A percentile compares a stretch with the other conserved stretches of the same genome.
phyloP scores from a whole-genome alignment of 2,888 invertebrate species.

The Chalcis sispes region DNA sequence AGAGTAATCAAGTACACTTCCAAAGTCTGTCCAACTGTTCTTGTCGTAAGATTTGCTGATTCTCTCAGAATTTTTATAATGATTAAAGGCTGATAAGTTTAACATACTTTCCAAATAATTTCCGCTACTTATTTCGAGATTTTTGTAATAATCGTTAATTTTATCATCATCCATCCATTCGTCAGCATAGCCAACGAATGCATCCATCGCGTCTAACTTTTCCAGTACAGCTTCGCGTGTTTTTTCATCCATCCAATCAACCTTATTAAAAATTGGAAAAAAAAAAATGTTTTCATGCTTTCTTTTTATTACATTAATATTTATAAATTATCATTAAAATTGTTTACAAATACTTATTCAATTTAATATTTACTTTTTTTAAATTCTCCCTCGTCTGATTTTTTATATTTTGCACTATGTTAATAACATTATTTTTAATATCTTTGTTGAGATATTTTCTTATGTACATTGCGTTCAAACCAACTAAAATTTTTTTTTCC shows the following conservation, averaged over 20 bases:
- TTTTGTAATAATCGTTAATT: constrained; percentile 85
- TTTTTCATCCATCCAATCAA: constrained; percentile 94
- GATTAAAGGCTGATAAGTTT: constrained; percentile 77
- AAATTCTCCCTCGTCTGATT: constrained; percentile 10
- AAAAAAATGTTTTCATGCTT: too few species aligned
- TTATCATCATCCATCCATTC: constrained; percentile 90
- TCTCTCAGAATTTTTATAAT: too few species aligned
- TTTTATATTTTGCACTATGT: constrained; percentile 13
- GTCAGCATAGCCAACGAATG: constrained; percentile 94
- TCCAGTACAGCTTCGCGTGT: constrained; percentile 87
- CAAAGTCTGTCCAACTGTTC: constrained; percentile 6
- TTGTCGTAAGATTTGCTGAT: neutral
- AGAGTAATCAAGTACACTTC: neutral
- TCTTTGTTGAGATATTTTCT: constrained; percentile 24
- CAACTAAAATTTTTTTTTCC: neutral
- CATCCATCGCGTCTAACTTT: constrained; percentile 88
- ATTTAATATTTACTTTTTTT: constrained; percentile 23
- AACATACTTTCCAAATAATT: constrained; percentile 76
- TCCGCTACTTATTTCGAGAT: constrained; percentile 73
- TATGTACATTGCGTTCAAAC: constrained; percentile 38
- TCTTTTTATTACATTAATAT: neutral
- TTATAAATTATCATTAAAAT: too few species aligned
- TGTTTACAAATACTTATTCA: neutral
- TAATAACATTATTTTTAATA: constrained; percentile 1
- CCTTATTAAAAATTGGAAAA: constrained; percentile 55